These are phyloP conservation scores for Zaprionus kolodkinae DNA, from an alignment of 1,140 invertebrate species.

Conservation along the genomic window DNA sequence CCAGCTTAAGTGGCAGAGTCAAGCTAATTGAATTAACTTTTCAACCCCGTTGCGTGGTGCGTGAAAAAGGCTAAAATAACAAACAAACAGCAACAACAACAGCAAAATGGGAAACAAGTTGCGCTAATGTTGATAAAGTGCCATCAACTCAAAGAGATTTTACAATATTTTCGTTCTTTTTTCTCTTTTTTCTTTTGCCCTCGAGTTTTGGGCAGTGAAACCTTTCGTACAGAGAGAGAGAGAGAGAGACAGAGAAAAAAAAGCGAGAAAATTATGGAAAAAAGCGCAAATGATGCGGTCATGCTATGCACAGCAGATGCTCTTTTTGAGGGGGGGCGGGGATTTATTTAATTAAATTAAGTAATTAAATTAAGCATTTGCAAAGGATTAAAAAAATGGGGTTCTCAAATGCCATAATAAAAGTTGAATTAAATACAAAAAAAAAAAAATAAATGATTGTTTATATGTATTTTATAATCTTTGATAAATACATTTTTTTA, in stretches of 20 bases:
- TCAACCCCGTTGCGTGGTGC: conserved; percentile 62
- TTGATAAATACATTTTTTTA: background rate
- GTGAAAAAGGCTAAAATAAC: conserved; percentile 67
- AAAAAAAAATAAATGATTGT: too few relatives aligned
- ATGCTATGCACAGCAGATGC: conserved; percentile 20
- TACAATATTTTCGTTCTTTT: conserved; percentile 41
- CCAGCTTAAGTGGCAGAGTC: conserved; percentile 80
- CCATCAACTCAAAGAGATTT: conserved; percentile 66
- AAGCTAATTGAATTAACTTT: conserved; percentile 79
- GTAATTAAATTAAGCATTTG: conserved; percentile 4
- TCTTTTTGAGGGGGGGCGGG: background rate
- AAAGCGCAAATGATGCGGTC: conserved; percentile 11
- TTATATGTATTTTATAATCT: too few relatives aligned
- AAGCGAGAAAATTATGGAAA: conserved; percentile 11
- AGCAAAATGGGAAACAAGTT: conserved; percentile 60
- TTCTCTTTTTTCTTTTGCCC: conserved; percentile 17
- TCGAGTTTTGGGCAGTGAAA: conserved; percentile 23
- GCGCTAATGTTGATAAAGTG: conserved; percentile 69
- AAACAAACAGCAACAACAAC: conserved; percentile 40
- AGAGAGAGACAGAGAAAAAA: conserved; percentile 10
- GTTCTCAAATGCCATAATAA: background rate
- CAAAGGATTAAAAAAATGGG: background rate
- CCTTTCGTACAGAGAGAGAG: conserved; percentile 6
- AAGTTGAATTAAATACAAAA: background rate
- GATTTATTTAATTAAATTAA: conserved; percentile 2